These are phyloP conservation scores for Melipona bicolor DNA, from an alignment of 2,888 invertebrate species.

Conservation along the genomic window DNA sequence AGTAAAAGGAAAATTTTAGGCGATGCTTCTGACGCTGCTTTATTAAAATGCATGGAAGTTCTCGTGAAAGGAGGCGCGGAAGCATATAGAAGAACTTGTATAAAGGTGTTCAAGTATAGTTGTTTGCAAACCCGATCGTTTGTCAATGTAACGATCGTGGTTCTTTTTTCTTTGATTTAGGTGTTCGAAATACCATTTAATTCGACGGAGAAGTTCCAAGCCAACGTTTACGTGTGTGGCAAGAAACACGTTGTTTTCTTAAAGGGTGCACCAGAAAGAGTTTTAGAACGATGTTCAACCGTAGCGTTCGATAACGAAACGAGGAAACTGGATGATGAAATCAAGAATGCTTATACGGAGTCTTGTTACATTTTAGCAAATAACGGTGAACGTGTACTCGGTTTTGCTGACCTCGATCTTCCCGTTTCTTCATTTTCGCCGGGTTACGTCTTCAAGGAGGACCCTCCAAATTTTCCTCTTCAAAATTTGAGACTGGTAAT, in stretches of 20 bases:
- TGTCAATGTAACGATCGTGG: too few relatives aligned
- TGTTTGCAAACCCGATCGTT: not conserved
- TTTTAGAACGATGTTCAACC: constrained; percentile 98
- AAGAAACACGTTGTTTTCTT: constrained; percentile 87
- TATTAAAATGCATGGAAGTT: constrained; percentile 88
- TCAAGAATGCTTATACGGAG: constrained; percentile 95
- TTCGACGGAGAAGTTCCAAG: constrained; percentile 88
- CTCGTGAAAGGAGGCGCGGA: constrained; percentile 85
- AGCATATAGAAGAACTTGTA: constrained; percentile 85
- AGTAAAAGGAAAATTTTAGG: constrained; percentile 87
- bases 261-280: constrained; percentile 99
- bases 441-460: constrained; percentile 84
- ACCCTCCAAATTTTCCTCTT: constrained; percentile 85
- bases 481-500: constrained; percentile 85
- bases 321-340: constrained; percentile 85
- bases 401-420: constrained; percentile 87
- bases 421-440: constrained; percentile 84
- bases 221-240: constrained; percentile 75
- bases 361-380: constrained; percentile 74
- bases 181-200: constrained; percentile 87
- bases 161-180: constrained; percentile 47
- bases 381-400: constrained; percentile 79
- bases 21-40: constrained; percentile 90
- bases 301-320: constrained; percentile 95
- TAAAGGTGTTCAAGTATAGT: constrained; percentile 82